Evolutionary conservation across 92 coral and sea anemone species (phyloP).

Genomic region (Paragorgia papillata): DNA sequence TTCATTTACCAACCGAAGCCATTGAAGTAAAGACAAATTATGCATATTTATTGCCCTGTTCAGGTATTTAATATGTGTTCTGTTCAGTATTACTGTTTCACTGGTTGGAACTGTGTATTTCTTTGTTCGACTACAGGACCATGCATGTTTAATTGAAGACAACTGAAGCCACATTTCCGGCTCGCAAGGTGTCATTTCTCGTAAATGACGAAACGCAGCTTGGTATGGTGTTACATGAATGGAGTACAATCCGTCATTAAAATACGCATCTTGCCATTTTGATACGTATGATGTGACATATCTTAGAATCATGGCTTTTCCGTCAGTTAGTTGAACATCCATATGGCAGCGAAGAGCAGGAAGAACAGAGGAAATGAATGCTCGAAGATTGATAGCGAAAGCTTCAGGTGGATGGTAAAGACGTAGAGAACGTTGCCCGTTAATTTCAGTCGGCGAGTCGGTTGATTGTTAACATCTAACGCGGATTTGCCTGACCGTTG

Average conservation of each 20-base stretch:
- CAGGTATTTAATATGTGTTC: not conserved
- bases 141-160: not conserved
- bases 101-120: not conserved
- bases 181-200: conserved; percentile 13
- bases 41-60: not conserved
- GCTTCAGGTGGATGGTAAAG: conserved; percentile 12
- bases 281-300: conserved; percentile 21
- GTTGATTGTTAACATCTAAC: not conserved
- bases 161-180: conserved; percentile 28
- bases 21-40: not conserved
- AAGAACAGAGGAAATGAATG: not conserved
- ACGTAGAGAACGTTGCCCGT: too few relatives aligned
- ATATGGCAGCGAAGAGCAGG: not conserved
- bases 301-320: conserved; percentile 3
- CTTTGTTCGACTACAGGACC: conserved; percentile 25
- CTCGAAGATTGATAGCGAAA: not conserved
- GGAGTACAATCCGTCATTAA: conserved; percentile 5
- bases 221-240: conserved; percentile 1
- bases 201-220: conserved; percentile 6
- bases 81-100: not conserved
- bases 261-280: not conserved
- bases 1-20: not conserved
- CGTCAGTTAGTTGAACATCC: conserved; percentile 19
- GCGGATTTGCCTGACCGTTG: not conserved
- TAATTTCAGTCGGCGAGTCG: not conserved